Evolutionary conservation across 2,797 vertebrate species (phyloP).

Genomic region (Cottoperca gobio): DNA sequence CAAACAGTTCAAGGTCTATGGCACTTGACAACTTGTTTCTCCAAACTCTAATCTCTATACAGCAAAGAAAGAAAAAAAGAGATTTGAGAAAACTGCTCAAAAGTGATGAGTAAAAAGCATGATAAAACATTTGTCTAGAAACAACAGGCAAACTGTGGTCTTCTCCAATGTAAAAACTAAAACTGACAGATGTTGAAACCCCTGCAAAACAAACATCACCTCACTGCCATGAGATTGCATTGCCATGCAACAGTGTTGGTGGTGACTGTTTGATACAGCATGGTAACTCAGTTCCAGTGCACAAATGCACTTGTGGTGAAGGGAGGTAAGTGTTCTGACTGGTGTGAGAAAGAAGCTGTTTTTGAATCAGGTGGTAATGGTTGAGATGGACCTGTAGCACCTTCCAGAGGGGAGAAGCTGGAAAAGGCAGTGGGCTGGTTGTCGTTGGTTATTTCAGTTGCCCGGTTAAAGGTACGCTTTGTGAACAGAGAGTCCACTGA

Average conservation of each 20-base stretch:
- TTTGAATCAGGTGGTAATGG: too few species aligned
- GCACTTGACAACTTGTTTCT: too few species aligned
- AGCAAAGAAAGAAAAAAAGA: slow-evolving; percentile 50
- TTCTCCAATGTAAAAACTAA: slow-evolving; percentile 77
- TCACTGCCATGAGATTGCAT: too few species aligned
- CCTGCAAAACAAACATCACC: slow-evolving; percentile 76
- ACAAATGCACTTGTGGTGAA: background rate
- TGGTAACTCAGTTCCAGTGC: too few species aligned
- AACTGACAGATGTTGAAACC: slow-evolving; percentile 85
- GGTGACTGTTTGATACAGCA: too few species aligned
- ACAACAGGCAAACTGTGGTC: slow-evolving; percentile 90
- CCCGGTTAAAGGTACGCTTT: too few species aligned
- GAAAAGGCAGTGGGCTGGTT: too few species aligned
- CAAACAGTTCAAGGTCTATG: too few species aligned
- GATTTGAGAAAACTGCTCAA: slow-evolving; percentile 30
- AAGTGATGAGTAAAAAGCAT: slow-evolving; percentile 78
- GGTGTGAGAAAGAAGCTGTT: background rate
- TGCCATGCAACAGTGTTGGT: too few species aligned
- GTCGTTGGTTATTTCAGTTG: too few species aligned
- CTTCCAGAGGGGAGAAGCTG: background rate
- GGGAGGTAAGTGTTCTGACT: background rate
- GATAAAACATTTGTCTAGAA: slow-evolving; percentile 71
- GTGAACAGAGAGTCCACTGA: too few species aligned
- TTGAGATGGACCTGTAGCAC: background rate
- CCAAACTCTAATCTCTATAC: slow-evolving; percentile 71